Percentiles rank a stretch among this genome's conserved stretches.
These are phyloP conservation scores for Hippocampus barbouri DNA, from an alignment of 2,113 vertebrate species.

Conservation along the genomic window DNA sequence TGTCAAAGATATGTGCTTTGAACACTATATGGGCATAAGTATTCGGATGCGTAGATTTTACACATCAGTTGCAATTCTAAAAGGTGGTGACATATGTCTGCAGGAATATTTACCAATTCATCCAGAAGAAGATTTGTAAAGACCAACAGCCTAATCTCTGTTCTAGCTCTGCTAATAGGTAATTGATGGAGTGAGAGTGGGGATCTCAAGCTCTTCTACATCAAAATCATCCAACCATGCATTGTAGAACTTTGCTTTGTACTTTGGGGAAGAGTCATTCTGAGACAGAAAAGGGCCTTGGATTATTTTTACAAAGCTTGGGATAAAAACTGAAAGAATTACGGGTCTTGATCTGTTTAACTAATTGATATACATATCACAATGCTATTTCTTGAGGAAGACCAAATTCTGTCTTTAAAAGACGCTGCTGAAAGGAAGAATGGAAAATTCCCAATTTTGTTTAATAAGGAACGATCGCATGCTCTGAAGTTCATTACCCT, in stretches of 20 bases:
- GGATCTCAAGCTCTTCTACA: neutral
- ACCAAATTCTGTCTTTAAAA: neutral
- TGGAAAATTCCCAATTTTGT: neutral
- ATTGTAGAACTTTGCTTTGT: neutral
- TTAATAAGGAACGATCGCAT: neutral
- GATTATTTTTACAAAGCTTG: neutral
- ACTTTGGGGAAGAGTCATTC: neutral
- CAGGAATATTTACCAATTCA: neutral
- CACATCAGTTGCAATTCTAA: neutral
- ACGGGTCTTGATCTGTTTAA: neutral
- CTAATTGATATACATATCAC: neutral
- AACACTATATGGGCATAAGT: neutral
- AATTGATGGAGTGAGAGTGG: neutral
- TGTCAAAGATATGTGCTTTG: neutral
- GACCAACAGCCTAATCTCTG: neutral
- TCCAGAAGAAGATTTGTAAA: neutral
- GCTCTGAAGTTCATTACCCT: neutral
- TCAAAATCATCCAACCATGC: neutral
- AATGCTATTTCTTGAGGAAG: neutral
- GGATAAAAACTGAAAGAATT: neutral
- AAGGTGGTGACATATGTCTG: neutral
- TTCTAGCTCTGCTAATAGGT: neutral
- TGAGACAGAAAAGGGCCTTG: neutral
- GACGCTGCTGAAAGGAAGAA: neutral
- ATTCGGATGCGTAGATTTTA: neutral